Conservation (phyloP, 2,797 vertebrate species). For the Phalanger gymnotis region DNA sequence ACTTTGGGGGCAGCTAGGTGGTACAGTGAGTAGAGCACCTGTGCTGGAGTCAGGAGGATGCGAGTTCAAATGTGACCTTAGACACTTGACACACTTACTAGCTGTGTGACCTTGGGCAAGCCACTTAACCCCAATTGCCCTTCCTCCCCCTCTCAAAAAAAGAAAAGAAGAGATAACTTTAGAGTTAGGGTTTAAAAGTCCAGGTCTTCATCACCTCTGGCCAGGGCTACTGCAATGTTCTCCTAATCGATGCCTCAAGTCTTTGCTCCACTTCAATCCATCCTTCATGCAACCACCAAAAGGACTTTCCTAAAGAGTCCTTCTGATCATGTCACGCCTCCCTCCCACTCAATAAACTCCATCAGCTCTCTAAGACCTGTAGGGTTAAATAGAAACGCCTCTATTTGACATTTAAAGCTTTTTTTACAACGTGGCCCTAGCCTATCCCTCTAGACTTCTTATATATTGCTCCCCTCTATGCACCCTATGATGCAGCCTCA, state of each 20-base stretch:
- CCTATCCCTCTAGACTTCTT: background rate
- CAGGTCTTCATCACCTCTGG: background rate
- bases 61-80: no score
- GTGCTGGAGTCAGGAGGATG: no score
- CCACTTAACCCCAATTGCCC: no score
- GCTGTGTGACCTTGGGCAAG: no score
- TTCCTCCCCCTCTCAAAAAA: no score
- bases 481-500: background rate
- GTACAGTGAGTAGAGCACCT: no score
- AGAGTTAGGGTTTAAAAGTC: background rate
- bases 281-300: background rate
- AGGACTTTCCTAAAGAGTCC: background rate
- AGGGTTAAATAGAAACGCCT: background rate
- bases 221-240: background rate
- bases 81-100: no score
- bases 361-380: background rate
- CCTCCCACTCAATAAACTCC: background rate
- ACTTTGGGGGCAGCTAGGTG: no score
- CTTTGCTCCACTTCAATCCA: background rate
- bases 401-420: background rate
- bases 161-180: no score
- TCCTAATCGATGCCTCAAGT: background rate
- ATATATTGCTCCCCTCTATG: background rate
- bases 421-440: background rate
- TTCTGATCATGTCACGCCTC: background rate